These are phyloP conservation scores for Acanthaster planci DNA, from an alignment of 35 echinoderm and acorn worm genomes.

Conservation along the genomic window DNA sequence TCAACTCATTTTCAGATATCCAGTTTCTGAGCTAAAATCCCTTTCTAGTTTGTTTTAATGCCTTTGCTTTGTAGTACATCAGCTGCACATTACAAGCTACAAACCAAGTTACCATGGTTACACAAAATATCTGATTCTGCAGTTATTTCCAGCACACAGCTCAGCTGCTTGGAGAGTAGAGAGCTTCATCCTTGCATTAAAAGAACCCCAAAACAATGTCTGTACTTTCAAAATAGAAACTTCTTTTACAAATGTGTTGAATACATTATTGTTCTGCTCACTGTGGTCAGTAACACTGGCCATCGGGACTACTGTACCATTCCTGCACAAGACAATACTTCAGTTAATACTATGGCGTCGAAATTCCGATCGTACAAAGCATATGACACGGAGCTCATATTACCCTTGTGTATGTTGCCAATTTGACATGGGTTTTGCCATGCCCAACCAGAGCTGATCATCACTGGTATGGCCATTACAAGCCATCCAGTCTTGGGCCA, in stretches of 20 bases:
- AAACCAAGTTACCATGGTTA: constrained; percentile 16
- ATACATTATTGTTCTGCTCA: neutral
- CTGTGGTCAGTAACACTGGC: too few relatives aligned
- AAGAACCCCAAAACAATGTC: neutral
- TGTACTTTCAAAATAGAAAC: neutral
- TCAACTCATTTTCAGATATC: neutral
- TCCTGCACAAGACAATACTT: too few relatives aligned
- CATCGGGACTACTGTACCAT: too few relatives aligned
- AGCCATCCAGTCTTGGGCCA: too few relatives aligned
- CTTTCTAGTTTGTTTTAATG: constrained; percentile 1
- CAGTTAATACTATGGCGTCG: too few relatives aligned
- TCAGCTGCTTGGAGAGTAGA: neutral
- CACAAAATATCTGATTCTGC: constrained; percentile 22
- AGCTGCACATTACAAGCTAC: constrained; percentile 23
- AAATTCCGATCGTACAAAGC: too few relatives aligned
- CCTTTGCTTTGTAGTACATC: constrained; percentile 11
- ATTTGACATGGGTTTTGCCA: too few relatives aligned
- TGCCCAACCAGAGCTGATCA: too few relatives aligned
- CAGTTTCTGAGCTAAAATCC: neutral
- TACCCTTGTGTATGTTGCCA: too few relatives aligned
- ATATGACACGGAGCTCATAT: too few relatives aligned
- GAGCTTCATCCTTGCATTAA: neutral
- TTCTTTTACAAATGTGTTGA: constrained; percentile 19
- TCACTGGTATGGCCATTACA: too few relatives aligned
- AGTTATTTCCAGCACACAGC: constrained; percentile 3